These are phyloP conservation scores for Samia ricini DNA, from an alignment of 1,140 invertebrate species.

Conservation along the genomic window DNA sequence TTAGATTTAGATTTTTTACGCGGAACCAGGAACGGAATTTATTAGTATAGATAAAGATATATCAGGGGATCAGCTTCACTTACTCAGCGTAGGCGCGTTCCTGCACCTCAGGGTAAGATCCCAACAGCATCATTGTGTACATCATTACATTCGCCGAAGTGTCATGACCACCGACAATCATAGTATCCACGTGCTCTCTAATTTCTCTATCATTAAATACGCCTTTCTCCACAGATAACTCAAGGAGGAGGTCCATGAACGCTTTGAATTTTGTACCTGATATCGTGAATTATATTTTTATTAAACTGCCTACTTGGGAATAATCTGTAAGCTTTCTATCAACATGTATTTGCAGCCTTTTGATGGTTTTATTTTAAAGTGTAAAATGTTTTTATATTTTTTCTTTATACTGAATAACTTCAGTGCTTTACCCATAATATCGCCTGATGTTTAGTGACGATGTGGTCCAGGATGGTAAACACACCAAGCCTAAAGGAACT, in stretches of 20 bases:
- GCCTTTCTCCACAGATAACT: conserved; percentile 47
- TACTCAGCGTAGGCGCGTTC: conserved; percentile 39
- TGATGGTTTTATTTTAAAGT: not conserved
- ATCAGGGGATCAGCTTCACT: too few relatives aligned
- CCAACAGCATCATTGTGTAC: conserved; percentile 50
- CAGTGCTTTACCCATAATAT: too few relatives aligned
- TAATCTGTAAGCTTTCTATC: not conserved
- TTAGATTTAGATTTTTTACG: too few relatives aligned
- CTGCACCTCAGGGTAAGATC: conserved; percentile 52
- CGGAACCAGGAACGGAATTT: too few relatives aligned
- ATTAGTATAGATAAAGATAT: too few relatives aligned
- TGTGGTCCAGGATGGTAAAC: too few relatives aligned
- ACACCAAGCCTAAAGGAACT: too few relatives aligned
- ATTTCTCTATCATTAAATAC: conserved; percentile 53
- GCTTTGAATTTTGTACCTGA: conserved; percentile 55
- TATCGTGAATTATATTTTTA: conserved; percentile 8
- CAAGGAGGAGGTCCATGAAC: conserved; percentile 57
- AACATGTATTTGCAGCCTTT: not conserved
- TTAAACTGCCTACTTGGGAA: not conserved
- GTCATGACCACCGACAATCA: conserved; percentile 60
- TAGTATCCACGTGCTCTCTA: conserved; percentile 62
- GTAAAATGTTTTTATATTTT: not conserved
- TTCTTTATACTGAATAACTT: not conserved
- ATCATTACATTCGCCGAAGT: conserved; percentile 52
- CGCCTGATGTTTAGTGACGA: too few relatives aligned